Base-by-base conservation (phyloP, 2,888 invertebrate species). In the Erebia epiphron region DNA sequence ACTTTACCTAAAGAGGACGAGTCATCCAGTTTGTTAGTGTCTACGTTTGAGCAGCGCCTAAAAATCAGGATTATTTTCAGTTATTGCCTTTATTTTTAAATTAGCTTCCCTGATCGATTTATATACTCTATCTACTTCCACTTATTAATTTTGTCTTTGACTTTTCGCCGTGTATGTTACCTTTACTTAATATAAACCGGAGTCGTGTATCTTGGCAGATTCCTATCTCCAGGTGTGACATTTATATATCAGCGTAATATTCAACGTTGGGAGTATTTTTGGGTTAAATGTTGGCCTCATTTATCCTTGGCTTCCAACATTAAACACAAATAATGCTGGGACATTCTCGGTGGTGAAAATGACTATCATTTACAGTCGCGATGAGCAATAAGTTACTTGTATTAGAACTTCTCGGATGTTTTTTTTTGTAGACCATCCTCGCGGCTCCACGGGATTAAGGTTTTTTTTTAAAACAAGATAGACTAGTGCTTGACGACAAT, bases 301-400 rank as follows among this genome's bases (percentile, higher is more conserved):
- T 64, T 64, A 52, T 64, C 18, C 54, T 54, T 26, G 52, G 64
- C 54, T 64, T 54, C 21, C 35, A 18, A 18, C 64, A 41, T 54
- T 64, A 64, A 64, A 54, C 64, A 2, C 11, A 64, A 63, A 64
- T 41, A 64, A 50, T 50, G 63, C 63, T 63, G 10, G 63, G 35
- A 50, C 21, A 50, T 50, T 63, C 63, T 16, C 63, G 62, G 21
- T 50, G 62, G 50, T 49, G 63, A 35, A 63, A 63, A 63, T 63
- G 50, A 35, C 63, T 50, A 50, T 50, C 63, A 63, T 63, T 63
- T 52, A 63, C 50, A 16, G 26, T 50, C 35, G 5, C n/a, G 63
- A 63, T 35, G 50, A 52, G 50, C 50, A 35, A 61, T 61, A 61
- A 61, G 61, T 46, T 18, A 61, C 61, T 16, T 61, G 43, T 16